These are phyloP conservation scores for Oscheius sp. DNA, from an alignment of 2,888 invertebrate species.

Conservation along the genomic window DNA sequence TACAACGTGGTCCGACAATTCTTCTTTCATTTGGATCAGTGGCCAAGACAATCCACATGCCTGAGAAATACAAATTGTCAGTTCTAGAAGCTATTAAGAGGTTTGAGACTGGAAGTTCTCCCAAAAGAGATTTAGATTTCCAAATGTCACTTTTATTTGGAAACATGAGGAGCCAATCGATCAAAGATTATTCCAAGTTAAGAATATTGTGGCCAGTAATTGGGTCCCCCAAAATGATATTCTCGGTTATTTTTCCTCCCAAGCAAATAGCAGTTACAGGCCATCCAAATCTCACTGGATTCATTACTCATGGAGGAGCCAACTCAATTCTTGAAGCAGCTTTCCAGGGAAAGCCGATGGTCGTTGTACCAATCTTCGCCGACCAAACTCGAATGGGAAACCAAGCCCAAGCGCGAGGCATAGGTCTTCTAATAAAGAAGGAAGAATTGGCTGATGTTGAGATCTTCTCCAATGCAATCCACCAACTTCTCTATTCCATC, in stretches of 20 bases:
- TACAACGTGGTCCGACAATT: not conserved
- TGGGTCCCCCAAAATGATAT: conserved; percentile 71
- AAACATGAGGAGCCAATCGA: conserved; percentile 52
- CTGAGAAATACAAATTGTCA: not conserved
- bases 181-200: conserved; percentile 21
- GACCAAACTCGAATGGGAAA: conserved; percentile 71
- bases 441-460: not conserved
- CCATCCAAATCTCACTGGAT: conserved; percentile 79
- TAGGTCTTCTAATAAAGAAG: conserved; percentile 15
- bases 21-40: conserved; percentile 28
- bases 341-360: conserved; percentile 70
- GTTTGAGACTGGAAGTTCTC: not conserved
- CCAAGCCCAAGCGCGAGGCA: conserved; percentile 39
- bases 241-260: conserved; percentile 54
- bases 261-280: conserved; percentile 72
- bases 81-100: conserved; percentile 5
- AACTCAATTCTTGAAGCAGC: conserved; percentile 79
- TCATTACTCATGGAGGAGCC: conserved; percentile 80
- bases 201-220: conserved; percentile 36
- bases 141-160: conserved; percentile 57
- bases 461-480: not conserved
- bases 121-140: conserved; percentile 34
- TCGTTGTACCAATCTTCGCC: conserved; percentile 71
- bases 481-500: not conserved
- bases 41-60: conserved; percentile 19